Evolutionary conservation across 2,888 invertebrate genomes (phyloP), one percentile per base, ranked within the genome.

Genomic region (Amphipyra berbera): DNA sequence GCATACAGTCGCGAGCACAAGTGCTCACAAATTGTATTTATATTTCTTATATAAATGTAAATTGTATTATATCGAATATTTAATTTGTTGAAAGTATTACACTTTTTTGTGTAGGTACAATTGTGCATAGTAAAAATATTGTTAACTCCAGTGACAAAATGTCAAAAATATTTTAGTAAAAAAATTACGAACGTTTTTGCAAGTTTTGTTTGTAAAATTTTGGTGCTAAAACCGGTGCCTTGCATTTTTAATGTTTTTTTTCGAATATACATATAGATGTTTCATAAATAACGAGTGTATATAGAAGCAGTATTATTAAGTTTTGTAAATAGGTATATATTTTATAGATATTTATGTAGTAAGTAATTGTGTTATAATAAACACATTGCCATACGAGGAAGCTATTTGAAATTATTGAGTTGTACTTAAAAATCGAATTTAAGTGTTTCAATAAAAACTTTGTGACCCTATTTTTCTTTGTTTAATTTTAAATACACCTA

Each of bases 371-470:
- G 72, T 81, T 82, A 73, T 63, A 74, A 69, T 60, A 49, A 78
- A 77, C 79, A 79, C 78, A 87, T 89, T 91, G 91, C 91, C 91
- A 91, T 91, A 90, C 68, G 71, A 80, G 77, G 82, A 83, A 76
- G 84, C 81, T 85, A 85, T 77, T 73, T 78, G 47, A 67, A 64
- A 72, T 67, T 52, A 77, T 67, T 68, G 60, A 76, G 77, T 80
- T 92, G 93, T 93, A 93, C 93, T 93, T 93, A 93, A 92, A 87
- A 85, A 68, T 79, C 88, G 89, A 91, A 92, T 89, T 90, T 92
- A 91, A 89, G 90, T 89, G 90, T 89, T 90, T 88, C 82, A 89
- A 90, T 89, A 90, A 89, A 90, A 86, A 79, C 68, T 68, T 68
- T 79, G 80, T 81, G 84, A 73, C 61, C 68, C 58, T 65, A 52